These are phyloP conservation scores for Glossophaga mutica DNA, from an alignment of 2,797 vertebrate genomes.

Conservation along the genomic window DNA sequence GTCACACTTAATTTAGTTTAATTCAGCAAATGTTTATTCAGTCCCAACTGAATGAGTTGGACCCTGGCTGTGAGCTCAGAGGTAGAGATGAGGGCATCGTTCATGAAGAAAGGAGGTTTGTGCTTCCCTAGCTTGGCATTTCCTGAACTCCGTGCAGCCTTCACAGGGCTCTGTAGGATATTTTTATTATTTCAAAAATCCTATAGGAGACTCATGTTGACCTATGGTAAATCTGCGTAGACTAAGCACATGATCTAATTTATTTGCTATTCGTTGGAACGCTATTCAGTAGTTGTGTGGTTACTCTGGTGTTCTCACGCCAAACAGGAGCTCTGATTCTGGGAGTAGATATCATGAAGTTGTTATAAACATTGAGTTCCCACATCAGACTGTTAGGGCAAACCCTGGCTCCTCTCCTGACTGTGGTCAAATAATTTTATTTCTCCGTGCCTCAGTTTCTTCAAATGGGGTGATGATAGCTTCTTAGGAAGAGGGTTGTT, in stretches of 20 bases:
- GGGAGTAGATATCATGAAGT: not conserved
- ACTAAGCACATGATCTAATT: not conserved
- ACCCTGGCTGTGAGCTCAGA: not conserved
- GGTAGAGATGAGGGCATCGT: not conserved
- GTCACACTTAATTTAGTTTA: not conserved
- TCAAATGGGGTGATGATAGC: not conserved
- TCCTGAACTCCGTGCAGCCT: not conserved
- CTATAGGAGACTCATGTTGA: not conserved
- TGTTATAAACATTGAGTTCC: not conserved
- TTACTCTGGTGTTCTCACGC: not conserved
- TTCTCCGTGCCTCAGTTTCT: slow-evolving; percentile 6
- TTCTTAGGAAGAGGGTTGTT: not conserved
- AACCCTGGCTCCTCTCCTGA: not conserved
- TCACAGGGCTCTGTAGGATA: not conserved
- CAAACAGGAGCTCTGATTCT: not conserved
- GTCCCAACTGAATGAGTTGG: not conserved
- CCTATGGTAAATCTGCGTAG: not conserved
- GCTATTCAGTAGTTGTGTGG: not conserved
- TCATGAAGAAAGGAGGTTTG: not conserved
- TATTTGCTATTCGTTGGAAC: not conserved
- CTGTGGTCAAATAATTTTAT: not conserved
- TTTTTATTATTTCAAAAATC: slow-evolving; percentile 14
- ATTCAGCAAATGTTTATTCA: not conserved
- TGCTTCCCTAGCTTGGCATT: not conserved
- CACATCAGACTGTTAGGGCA: not conserved